Evolutionary conservation across 2,888 invertebrate species (phyloP).

Genomic region (Cantharis nigra): DNA sequence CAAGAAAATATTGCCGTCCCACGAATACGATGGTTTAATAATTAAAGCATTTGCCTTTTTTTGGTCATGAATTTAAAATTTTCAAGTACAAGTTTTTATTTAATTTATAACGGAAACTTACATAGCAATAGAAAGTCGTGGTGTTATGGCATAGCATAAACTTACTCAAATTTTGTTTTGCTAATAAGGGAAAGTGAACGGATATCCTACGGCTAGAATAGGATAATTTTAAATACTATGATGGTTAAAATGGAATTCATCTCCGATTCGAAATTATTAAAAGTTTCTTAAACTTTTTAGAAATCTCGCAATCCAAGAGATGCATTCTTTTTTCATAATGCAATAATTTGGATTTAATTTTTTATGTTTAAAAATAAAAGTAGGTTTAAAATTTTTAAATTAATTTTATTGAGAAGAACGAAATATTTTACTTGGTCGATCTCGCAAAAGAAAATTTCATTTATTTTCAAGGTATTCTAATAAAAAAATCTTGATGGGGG

Average conservation of each 20-base stretch:
- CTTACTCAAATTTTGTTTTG: constrained; percentile 43
- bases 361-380: too few relatives aligned
- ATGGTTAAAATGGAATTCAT: not conserved
- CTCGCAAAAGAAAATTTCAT: not conserved
- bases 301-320: not conserved
- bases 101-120: constrained; percentile 13
- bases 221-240: not conserved
- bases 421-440: not conserved
- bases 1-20: not conserved
- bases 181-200: constrained; percentile 53
- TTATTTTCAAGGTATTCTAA: not conserved
- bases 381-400: too few relatives aligned
- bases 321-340: not conserved
- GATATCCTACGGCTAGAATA: constrained; percentile 45
- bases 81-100: not conserved
- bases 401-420: not conserved
- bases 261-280: not conserved
- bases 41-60: not conserved
- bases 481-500: constrained; percentile 10
- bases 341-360: too few relatives aligned
- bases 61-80: not conserved
- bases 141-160: constrained; percentile 12
- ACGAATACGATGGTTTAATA: not conserved
- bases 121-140: not conserved
- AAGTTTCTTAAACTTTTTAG: not conserved